Evolutionary conservation across 2,888 invertebrate species (phyloP), one percentile per base, ranked within the genome.

Genomic region (Limnephilus marmoratus): DNA sequence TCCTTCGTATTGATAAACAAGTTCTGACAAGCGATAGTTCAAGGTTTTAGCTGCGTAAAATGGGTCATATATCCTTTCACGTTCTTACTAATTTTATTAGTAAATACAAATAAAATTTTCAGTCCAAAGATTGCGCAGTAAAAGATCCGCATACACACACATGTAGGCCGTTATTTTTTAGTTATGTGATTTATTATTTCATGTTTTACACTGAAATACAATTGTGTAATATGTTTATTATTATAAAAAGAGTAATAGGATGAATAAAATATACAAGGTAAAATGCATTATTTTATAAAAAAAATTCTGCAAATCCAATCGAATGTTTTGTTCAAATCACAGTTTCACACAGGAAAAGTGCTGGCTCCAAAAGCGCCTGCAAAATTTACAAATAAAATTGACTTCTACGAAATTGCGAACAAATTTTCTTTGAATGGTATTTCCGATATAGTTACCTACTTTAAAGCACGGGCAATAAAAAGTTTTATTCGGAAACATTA

Each of bases 401-500:
- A 29, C 86, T 86, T 53, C 45, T 11, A 24, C 83, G 18, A 37
- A 83, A 37, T 83, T 41, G 37, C 83, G 3, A 83, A 83, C 37
- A 83, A 83, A 83, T 83, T 34, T 83, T 24, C 24, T 83, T 41
- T n/a, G 34, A 83, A 83, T 83, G 24, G 37, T 53, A 34, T 90
- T 53, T 90, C 88, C 88, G n/a, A 85, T 91, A 87, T 85, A 31
- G 31, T 1, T 31, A 86, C 49, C 49, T 49, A 49, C 34, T 91
- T 80, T 53, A 91, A 91, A 68, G 81, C 80, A 29, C n/a, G 15
- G 31, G 85, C 81, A 90, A 89, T 89, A 91, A 91, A 92, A 92
- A 90, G 90, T 92, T 92, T 90, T 92, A 92, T 87, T 83, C 45
- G 81, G 81, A 90, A 86, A 88, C 92, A 92, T 92, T 92, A 92